Percentiles rank a stretch among this genome's conserved stretches.
phyloP scores from a whole-genome alignment of 2,113 vertebrate genomes.

The Poecilia latipinna region DNA sequence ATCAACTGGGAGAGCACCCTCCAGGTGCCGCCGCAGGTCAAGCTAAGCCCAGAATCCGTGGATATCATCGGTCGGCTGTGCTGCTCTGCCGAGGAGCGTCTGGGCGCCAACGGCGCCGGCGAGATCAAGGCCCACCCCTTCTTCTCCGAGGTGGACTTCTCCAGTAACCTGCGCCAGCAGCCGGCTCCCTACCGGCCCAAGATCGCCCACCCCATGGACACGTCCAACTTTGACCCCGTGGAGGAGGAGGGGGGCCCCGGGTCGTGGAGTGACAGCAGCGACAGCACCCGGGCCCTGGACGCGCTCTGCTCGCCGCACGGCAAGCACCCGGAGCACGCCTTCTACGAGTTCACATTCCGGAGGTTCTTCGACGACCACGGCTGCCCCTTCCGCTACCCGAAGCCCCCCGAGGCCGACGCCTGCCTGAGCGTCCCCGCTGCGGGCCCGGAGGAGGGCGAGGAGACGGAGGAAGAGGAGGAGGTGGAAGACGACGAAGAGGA shows the following conservation, averaged over 20 bases:
- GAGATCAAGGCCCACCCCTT: conserved; percentile 96
- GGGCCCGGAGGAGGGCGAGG: conserved; percentile 54
- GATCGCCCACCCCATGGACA: conserved; percentile 98
- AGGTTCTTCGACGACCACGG: conserved; percentile 98
- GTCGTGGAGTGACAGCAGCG: conserved; percentile 89
- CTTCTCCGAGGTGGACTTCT: conserved; percentile 91
- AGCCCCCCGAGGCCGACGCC: conserved; percentile 82
- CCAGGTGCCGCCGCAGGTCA: conserved; percentile 93
- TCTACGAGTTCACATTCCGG: conserved; percentile 98
- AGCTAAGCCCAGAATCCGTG: conserved; percentile 90
- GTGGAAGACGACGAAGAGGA: conserved; percentile 71
- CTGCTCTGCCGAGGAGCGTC: conserved; percentile 90
- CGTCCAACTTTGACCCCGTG: conserved; percentile 98
- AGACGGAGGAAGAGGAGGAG: conserved; percentile 55
- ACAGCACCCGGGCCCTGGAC: conserved; percentile 89
- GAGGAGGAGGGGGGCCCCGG: conserved; percentile 89
- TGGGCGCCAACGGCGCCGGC: conserved; percentile 90
- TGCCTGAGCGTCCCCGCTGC: conserved; percentile 29
- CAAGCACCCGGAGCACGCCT: conserved; percentile 96
- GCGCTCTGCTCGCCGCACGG: conserved; percentile 83
- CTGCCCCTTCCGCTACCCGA: conserved; percentile 94
- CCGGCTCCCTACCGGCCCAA: conserved; percentile 94
- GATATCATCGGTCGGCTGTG: conserved; percentile 95
- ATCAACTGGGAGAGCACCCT: conserved; percentile 98
- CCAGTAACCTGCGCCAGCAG: conserved; percentile 91